Conservation (phyloP, 2,113 vertebrate genomes). For the Tragelaphus strepsiceros region DNA sequence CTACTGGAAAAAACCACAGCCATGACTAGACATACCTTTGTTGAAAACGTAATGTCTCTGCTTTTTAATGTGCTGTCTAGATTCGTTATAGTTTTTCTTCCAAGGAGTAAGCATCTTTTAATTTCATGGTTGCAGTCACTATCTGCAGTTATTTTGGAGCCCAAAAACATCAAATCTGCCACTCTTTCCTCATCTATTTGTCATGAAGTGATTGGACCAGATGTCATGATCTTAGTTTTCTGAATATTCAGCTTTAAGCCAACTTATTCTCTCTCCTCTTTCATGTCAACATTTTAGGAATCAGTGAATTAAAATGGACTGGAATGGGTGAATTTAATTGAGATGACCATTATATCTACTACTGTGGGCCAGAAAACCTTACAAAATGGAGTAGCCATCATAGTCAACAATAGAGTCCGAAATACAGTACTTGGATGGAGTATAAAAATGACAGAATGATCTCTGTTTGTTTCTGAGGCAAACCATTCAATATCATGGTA, state of each 20-base stretch:
- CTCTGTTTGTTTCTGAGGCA: not conserved
- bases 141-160: not conserved
- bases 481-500: not conserved
- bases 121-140: accelerated
- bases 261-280: not conserved
- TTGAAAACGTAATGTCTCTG: not conserved
- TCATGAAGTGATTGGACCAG: not conserved
- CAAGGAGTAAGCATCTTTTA: not conserved
- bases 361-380: not conserved
- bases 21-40: not conserved
- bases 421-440: not conserved
- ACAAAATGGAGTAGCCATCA: not conserved
- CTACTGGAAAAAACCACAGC: not conserved
- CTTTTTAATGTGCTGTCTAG: not conserved
- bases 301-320: not conserved
- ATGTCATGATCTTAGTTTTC: not conserved
- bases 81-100: not conserved
- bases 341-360: not conserved
- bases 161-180: not conserved
- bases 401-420: not conserved
- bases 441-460: not conserved
- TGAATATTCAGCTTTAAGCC: not conserved
- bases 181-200: not conserved
- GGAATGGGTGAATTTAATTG: not conserved
- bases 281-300: not conserved